Base-by-base conservation (phyloP, 1,140 invertebrate genomes). In the Oncopodura yosiiana region DNA sequence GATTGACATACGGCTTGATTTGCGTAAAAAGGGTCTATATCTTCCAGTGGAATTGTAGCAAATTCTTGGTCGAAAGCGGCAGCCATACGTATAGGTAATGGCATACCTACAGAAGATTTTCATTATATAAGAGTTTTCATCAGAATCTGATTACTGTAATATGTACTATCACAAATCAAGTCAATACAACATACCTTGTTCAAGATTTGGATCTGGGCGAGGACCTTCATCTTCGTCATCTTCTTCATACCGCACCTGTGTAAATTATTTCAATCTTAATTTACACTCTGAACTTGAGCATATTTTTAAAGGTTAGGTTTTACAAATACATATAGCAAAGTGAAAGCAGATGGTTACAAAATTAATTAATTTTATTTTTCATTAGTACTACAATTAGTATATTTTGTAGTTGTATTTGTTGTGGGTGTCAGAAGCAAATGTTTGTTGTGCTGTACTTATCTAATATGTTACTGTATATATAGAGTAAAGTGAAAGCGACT, bases 191-290 rank as follows among this genome's bases (percentile, higher is more conserved):
- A 72, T 70, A 23, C 72, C 73, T 49, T 68, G 69, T 77, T 93
- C 90, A 75, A 94, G 78, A 73, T 85, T 87, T 66, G 85, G 81
- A 76, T 94, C 89, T 69, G 90, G 86, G 76, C 90, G 86, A 69
- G 87, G 87, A 71, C 86, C 88, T 79, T 92, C 88, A 79, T 92
- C 88, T 77, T 91, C 88, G 76, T 92, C 89, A 75, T 92, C 87
- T 77, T 92, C 88, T 74, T 92, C 87, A 78, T 90, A 90, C 74
- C 86, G 86, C 77, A 87, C 81, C 87, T 92, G 71, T 66, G 30
- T 37, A 21, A 16, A 29, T 30, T 34, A 6, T 8, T 32, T 3
- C 27, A 5, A 48, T 12, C n/a, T 32, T 27, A 6, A 4, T 27
- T 34, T 5, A 32, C 27, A 18, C 12, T 36, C 27, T 49, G n/a